Conservation (phyloP, 30 jellyfish, hydroid and myxozoan genomes). For the Chrysaora quinquecirrha region DNA sequence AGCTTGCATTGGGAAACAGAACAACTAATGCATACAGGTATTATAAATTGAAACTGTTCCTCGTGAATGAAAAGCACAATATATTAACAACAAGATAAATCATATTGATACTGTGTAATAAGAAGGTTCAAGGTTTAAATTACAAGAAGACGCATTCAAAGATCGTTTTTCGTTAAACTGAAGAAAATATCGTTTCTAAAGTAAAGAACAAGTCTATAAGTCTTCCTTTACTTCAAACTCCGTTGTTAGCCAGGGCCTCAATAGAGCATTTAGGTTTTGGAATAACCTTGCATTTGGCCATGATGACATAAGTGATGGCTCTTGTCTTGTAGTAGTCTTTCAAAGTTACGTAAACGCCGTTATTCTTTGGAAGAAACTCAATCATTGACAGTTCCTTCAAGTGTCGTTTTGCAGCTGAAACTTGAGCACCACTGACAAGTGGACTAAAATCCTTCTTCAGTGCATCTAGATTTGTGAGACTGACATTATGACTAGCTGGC, state of each 20-base stretch:
- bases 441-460: constrained; percentile 37
- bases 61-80: too few species aligned
- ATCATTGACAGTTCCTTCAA: constrained; percentile 44
- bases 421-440: constrained; percentile 44
- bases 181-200: too few species aligned
- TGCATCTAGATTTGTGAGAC: constrained; percentile 15
- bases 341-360: constrained; percentile 59
- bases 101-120: too few species aligned
- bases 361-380: constrained; percentile 54
- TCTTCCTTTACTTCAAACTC: too few species aligned
- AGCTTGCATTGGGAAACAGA: too few species aligned
- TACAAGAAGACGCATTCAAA: too few species aligned
- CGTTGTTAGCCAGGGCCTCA: not conserved
- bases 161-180: too few species aligned
- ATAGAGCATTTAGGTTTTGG: not conserved
- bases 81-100: too few species aligned
- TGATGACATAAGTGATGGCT: constrained; percentile 13
- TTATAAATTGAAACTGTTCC: too few species aligned
- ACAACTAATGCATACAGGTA: too few species aligned
- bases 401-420: constrained; percentile 50
- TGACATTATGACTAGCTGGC: not conserved
- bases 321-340: constrained; percentile 43
- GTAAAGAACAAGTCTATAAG: too few species aligned
- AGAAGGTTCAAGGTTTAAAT: too few species aligned
- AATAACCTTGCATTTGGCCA: constrained; percentile 26